Base-by-base conservation (phyloP, 2,888 invertebrate species). In the Timema cristinae region DNA sequence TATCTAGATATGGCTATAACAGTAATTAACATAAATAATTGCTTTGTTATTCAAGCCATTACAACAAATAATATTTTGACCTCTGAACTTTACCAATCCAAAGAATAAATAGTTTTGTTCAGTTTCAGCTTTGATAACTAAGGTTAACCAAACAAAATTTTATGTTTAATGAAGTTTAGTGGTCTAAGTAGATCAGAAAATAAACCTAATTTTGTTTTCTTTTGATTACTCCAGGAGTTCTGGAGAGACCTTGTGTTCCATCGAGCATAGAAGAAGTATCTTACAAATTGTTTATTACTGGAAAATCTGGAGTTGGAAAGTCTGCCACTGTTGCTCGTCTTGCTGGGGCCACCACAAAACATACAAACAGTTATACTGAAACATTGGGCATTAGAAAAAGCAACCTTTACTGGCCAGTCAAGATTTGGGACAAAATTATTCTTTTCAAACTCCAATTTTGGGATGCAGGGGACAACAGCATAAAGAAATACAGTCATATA, bases 401-500 rank as follows among this genome's bases (percentile, higher is more conserved):
- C 13, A 83, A 83, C 52, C 81, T 86, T 16, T 86, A 83, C 76
- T 87, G 87, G 87, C 87, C 87, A 2, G 85, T 84, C 6, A 86
- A 85, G 77, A 83, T 87, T 61, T 82, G 83, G 79, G 84, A 85
- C 71, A 85, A 85, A 77, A 81, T 84, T 7, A 83, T 86, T 48
- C 77, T 87, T 69, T 87, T 87, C 76, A 83, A 84, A 75, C 78
- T 87, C 11, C 85, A 86, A 75, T 84, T 87, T 71, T 87, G 87
- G 86, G 87, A 87, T 79, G 85, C 86, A 7, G 86, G 87, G 2
- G 86, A 87, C 72, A 82, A 81, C 63, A 83, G 85, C 59, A 79
- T 84, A 10, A 86, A 85, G 77, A 86, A 86, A 78, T 87, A 85
- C 77, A 85, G 84, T 77, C 86, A 87, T 75, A 84, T 87, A 72